Evolutionary conservation across 37 sponge, comb jelly and placozoan genomes (phyloP).

Genomic region (Cliona cf. orientalis): DNA sequence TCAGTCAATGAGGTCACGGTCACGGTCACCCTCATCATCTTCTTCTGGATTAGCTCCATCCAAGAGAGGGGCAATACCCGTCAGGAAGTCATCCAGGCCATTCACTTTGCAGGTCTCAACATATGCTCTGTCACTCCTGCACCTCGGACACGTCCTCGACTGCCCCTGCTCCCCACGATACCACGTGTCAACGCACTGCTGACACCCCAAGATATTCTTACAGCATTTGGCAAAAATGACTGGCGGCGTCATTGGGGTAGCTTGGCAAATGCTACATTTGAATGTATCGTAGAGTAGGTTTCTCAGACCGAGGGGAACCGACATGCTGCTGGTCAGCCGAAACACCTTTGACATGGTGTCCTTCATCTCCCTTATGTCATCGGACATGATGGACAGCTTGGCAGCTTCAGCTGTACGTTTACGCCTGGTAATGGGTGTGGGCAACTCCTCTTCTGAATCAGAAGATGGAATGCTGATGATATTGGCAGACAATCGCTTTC

Average conservation of each 20-base stretch:
- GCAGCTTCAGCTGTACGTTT: neutral
- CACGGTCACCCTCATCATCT: too few species aligned
- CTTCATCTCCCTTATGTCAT: neutral
- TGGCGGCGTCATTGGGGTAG: constrained; percentile 17
- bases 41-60: too few species aligned
- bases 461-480: too few species aligned
- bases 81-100: constrained; percentile 53
- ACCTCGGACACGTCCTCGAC: constrained; percentile 29
- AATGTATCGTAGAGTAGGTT: constrained; percentile 11
- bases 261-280: constrained; percentile 47
- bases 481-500: too few species aligned
- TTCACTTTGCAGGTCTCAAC: constrained; percentile 28
- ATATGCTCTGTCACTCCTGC: constrained; percentile 13
- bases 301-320: neutral
- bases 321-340: neutral
- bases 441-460: neutral
- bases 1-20: too few species aligned
- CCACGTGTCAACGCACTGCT: constrained; percentile 49
- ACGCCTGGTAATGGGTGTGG: neutral
- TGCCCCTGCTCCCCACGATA: constrained; percentile 16
- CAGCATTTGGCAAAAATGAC: constrained; percentile 51
- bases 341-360: neutral
- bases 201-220: constrained; percentile 39
- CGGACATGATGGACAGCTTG: too few species aligned
- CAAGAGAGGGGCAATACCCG: neutral